Conservation (phyloP, 2,797 vertebrate genomes). For the Alca torda region DNA sequence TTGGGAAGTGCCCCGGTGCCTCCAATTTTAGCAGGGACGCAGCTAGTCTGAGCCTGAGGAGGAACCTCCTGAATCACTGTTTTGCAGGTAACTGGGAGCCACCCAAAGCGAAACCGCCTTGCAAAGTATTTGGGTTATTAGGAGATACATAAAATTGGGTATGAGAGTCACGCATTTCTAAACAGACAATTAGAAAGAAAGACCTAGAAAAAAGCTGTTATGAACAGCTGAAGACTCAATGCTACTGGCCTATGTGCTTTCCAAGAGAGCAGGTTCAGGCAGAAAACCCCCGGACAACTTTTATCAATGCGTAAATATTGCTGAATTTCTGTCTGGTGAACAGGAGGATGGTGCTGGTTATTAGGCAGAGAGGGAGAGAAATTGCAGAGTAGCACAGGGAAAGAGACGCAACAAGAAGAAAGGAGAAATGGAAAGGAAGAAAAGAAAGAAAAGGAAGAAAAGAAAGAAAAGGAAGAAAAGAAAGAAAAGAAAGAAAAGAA, state of each 20-base stretch:
- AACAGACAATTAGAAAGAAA: neutral
- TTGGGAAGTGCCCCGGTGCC: neutral
- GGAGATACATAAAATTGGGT: neutral
- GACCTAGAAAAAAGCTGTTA: neutral
- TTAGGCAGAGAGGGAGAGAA: neutral
- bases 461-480: too few relatives aligned
- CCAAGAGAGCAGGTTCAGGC: neutral
- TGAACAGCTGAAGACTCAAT: neutral
- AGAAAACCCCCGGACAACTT: neutral
- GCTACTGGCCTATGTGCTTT: neutral
- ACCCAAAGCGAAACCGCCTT: neutral
- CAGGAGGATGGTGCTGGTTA: neutral
- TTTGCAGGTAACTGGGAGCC: neutral
- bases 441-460: too few relatives aligned
- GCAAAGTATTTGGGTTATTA: accelerated
- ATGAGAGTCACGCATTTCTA: neutral
- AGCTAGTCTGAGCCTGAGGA: neutral
- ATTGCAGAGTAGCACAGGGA: neutral
- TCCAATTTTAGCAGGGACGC: neutral
- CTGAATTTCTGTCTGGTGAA: neutral
- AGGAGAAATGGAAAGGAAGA: neutral
- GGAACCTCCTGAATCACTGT: neutral
- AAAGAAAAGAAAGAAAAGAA: too few relatives aligned
- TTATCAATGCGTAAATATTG: neutral
- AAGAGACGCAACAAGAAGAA: neutral